Evolutionary conservation across 1,140 invertebrate genomes (phyloP).

Genomic region (Acromyrmex heyeri): DNA sequence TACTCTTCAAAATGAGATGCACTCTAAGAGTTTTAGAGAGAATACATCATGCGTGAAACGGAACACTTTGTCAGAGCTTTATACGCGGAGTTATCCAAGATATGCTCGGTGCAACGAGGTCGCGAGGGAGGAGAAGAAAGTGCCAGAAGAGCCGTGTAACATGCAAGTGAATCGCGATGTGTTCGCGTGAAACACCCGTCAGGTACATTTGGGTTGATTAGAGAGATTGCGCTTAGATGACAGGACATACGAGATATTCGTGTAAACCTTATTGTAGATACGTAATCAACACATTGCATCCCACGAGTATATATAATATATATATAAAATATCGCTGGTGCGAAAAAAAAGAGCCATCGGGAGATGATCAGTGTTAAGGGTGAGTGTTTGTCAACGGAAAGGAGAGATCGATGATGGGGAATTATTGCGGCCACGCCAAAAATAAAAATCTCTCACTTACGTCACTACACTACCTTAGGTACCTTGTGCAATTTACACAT

Average conservation of each 20-base stretch:
- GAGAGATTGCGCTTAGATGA: conserved; percentile 44
- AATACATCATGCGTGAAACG: too few relatives aligned
- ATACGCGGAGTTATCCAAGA: background rate
- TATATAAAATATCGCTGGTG: background rate
- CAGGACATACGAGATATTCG: conserved; percentile 33
- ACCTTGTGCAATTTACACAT: conserved; percentile 60
- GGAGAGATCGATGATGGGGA: conserved; percentile 17
- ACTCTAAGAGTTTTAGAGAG: too few relatives aligned
- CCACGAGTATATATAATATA: background rate
- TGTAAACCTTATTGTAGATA: conserved; percentile 57
- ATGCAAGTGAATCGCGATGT: conserved; percentile 12
- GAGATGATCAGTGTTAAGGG: background rate
- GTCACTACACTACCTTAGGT: conserved; percentile 43
- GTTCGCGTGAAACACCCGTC: conserved; percentile 16
- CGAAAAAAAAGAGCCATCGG: background rate
- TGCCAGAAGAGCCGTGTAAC: conserved; percentile 37
- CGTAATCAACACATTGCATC: conserved; percentile 48
- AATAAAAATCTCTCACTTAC: conserved; percentile 57
- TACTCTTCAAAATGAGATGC: too few relatives aligned
- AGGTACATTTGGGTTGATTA: background rate
- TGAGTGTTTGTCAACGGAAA: conserved; percentile 21
- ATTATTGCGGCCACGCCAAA: conserved; percentile 38
- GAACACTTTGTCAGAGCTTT: background rate
- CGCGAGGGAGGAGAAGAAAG: conserved; percentile 3
- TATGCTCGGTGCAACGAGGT: background rate